Conservation (phyloP, 2,113 vertebrate genomes). For the Periophthalmodon schlosseri region DNA sequence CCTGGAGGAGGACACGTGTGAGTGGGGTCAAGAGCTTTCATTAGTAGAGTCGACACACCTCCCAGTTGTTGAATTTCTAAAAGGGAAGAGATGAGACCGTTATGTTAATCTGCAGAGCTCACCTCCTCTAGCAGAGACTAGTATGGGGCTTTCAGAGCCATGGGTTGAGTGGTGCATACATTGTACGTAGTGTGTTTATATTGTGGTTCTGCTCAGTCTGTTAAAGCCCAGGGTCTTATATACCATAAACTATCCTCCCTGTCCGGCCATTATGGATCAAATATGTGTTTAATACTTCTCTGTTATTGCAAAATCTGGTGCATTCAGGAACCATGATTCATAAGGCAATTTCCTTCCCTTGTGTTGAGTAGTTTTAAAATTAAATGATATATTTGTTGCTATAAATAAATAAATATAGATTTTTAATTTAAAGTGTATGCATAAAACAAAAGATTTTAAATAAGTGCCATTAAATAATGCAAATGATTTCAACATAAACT, state of each 20-base stretch:
- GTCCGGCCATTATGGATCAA: not conserved
- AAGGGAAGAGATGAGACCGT: slow-evolving; percentile 21
- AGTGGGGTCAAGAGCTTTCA: slow-evolving; percentile 10
- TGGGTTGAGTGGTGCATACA: not conserved
- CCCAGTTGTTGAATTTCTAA: not conserved
- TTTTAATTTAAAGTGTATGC: no score
- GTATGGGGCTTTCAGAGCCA: not conserved
- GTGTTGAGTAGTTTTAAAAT: no score
- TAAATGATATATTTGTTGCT: no score
- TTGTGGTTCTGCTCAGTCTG: not conserved
- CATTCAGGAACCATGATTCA: no score
- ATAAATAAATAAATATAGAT: no score
- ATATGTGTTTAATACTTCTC: no score
- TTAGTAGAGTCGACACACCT: not conserved
- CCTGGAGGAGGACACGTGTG: slow-evolving; percentile 30
- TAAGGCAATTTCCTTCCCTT: no score
- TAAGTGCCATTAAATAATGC: no score
- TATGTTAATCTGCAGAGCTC: slow-evolving; percentile 28
- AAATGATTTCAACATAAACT: no score
- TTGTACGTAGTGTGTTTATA: not conserved
- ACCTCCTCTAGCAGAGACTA: slow-evolving; percentile 10
- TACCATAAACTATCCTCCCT: not conserved
- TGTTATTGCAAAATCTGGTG: no score
- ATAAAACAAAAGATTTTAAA: no score
- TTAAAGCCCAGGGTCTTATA: not conserved